Evolutionary conservation across 2,113 vertebrate genomes (phyloP).

Genomic region (Parus major): DNA sequence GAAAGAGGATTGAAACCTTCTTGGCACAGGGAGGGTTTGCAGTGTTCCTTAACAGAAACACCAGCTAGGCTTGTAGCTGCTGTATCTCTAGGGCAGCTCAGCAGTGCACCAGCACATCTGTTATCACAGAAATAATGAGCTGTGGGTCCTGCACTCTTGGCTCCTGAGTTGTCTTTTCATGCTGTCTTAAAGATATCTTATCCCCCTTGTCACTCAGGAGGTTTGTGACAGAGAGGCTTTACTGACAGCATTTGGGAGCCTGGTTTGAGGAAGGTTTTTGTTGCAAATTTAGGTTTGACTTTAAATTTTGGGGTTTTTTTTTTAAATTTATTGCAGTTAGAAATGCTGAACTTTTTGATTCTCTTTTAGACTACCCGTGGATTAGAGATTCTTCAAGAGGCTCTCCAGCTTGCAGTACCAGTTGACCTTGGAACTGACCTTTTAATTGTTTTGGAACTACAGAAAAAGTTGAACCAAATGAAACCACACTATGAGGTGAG

Average conservation of each 20-base stretch:
- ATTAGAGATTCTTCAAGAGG: constrained; percentile 76
- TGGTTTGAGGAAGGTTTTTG: not conserved
- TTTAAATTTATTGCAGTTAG: not conserved
- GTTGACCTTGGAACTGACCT: constrained; percentile 79
- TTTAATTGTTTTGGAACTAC: constrained; percentile 70
- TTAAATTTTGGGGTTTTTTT: not conserved
- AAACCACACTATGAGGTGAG: constrained; percentile 84
- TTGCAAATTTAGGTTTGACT: not conserved
- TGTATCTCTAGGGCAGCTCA: not conserved
- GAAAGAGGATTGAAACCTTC: not conserved
- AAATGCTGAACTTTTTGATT: not conserved
- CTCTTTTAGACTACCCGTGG: constrained; percentile 74
- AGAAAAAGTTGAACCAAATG: constrained; percentile 77
- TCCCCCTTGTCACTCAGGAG: not conserved
- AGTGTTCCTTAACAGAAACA: not conserved
- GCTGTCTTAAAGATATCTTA: not conserved
- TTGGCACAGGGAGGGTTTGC: not conserved
- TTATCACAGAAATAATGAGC: not conserved
- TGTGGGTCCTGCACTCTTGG: not conserved
- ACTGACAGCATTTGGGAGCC: not conserved
- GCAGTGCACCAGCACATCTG: not conserved
- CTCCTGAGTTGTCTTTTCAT: accelerated
- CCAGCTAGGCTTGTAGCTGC: not conserved
- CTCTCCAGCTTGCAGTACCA: constrained; percentile 65
- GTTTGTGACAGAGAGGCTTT: not conserved